Evolutionary conservation across 2,888 invertebrate species (phyloP).

Genomic region (Ormyrus labotus): DNA sequence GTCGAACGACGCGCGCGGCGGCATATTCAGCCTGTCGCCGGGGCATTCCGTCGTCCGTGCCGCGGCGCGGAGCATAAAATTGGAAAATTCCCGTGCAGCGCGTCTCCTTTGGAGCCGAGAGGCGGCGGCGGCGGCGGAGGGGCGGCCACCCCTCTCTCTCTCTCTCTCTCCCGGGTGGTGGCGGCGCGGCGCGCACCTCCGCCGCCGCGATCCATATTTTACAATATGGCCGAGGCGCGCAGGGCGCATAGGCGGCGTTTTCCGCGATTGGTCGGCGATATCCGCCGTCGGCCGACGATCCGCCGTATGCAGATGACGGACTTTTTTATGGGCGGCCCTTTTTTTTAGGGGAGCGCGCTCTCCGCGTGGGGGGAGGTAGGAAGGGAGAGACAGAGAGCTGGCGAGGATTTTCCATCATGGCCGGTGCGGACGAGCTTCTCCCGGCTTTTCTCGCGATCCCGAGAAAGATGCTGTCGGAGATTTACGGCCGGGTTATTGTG

Average conservation of each 20-base stretch:
- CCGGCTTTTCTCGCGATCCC: too few species aligned
- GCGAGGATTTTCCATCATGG: slow-evolving; percentile 43
- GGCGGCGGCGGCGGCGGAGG: too few species aligned
- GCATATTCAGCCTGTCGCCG: background rate
- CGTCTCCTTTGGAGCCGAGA: background rate
- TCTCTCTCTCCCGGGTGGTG: too few species aligned
- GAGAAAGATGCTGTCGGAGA: background rate
- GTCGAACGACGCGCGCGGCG: too few species aligned
- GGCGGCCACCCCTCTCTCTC: too few species aligned
- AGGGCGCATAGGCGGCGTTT: slow-evolving; percentile 65
- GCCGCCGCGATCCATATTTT: slow-evolving; percentile 74
- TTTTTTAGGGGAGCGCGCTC: too few species aligned
- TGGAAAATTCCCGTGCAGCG: slow-evolving; percentile 44
- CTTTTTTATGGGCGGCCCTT: too few species aligned
- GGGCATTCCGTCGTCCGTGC: background rate
- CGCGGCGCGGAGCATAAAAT: slow-evolving; percentile 43
- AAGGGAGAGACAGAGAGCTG: too few species aligned
- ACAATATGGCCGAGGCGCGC: slow-evolving; percentile 71
- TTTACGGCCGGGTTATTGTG: slow-evolving; percentile 1
- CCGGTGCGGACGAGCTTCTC: background rate
- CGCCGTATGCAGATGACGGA: slow-evolving; percentile 38
- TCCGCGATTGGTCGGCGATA: slow-evolving; percentile 47
- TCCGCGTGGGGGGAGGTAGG: too few species aligned
- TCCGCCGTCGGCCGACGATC: background rate
- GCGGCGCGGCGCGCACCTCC: slow-evolving; percentile 52